Base-by-base conservation (phyloP, 2,113 vertebrate species). In the Orthonyx spaldingii region DNA sequence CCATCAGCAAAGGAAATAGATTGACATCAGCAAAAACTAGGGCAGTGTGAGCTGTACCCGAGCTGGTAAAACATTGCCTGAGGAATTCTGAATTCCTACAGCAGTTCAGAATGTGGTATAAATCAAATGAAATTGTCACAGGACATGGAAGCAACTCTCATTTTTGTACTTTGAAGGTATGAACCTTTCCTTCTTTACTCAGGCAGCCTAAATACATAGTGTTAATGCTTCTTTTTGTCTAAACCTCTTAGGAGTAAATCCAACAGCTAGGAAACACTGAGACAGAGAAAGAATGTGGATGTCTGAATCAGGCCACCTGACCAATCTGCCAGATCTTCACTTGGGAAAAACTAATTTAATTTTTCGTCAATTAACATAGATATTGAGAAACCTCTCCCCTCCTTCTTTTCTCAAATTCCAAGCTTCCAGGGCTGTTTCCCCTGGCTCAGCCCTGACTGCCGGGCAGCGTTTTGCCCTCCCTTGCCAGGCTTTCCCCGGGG, bases 21-120 rank as follows among this genome's bases (percentile, higher is more conserved):
- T 33, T 80, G 91, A 87, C 78, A 93, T 77, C 50, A 74, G 84
- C 52, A 77, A 85, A 96, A 96, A 76, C 49, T 82, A 83, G 90
- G 78, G 50, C 91, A 94, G 24, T 21, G 20, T 70, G 52, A 94
- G 59, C 63, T 80, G 70, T 88, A 65, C 61, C 20, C 4, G 23
- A 76, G 33, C 78, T 55, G 55, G 53, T 89, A 79, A 85, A 94
- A 88, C 39, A 66, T 42, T 0, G 0, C 61, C 82, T 9, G 4
- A 93, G 57, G 70, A 95, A 93, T 89, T 91, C 78, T 72, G 69
- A 75, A 87, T 85, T 91, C 74, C 71, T 87, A 35, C 18, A 85
- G 61, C 33, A 61, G 24, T 78, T 79, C 0, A 1, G 81, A 91
- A 81, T 28, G 47, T 53, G 46, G 35, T 33, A 79, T 41, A 88